These are phyloP conservation scores for Scaptomyza flava DNA, from an alignment of 2,888 invertebrate species.

Conservation along the genomic window DNA sequence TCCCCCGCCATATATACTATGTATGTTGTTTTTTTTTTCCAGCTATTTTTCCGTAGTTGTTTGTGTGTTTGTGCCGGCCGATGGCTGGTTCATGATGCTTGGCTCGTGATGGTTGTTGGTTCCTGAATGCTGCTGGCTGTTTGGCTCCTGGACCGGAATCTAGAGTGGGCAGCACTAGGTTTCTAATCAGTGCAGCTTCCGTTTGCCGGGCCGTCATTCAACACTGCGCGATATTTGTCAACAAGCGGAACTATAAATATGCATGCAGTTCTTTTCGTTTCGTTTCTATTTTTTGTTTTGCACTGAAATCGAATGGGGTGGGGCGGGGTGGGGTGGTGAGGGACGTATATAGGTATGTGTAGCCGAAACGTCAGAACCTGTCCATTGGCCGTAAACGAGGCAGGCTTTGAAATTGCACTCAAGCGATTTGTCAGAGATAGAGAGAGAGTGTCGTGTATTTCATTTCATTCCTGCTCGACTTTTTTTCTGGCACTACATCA, in stretches of 20 bases:
- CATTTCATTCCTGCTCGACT: slow-evolving; percentile 54
- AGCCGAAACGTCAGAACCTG: slow-evolving; percentile 1
- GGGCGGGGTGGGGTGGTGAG: too few relatives aligned
- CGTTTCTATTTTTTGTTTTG: neutral
- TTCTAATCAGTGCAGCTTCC: slow-evolving; percentile 82
- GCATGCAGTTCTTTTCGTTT: slow-evolving; percentile 53
- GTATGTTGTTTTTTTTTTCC: slow-evolving; percentile 3
- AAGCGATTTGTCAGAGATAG: slow-evolving; percentile 33
- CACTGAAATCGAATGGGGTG: neutral
- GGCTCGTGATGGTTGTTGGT: slow-evolving; percentile 3
- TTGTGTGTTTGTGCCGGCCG: slow-evolving; percentile 5
- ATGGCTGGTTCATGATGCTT: neutral
- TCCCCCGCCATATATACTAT: neutral
- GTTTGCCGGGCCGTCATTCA: slow-evolving; percentile 62
- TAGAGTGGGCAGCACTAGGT: slow-evolving; percentile 65
- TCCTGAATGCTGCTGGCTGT: slow-evolving; percentile 9
- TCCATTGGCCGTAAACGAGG: slow-evolving; percentile 30
- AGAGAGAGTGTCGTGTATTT: slow-evolving; percentile 43
- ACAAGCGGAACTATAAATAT: slow-evolving; percentile 82
- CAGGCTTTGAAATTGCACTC: slow-evolving; percentile 63
- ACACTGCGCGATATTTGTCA: slow-evolving; percentile 77
- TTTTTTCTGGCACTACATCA: slow-evolving; percentile 53
- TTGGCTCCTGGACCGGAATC: slow-evolving; percentile 38
- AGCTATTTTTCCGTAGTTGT: slow-evolving; percentile 13
- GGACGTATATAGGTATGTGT: neutral